phyloP scores from a whole-genome alignment of 2,888 invertebrate genomes.

The Monopis laevigella region DNA sequence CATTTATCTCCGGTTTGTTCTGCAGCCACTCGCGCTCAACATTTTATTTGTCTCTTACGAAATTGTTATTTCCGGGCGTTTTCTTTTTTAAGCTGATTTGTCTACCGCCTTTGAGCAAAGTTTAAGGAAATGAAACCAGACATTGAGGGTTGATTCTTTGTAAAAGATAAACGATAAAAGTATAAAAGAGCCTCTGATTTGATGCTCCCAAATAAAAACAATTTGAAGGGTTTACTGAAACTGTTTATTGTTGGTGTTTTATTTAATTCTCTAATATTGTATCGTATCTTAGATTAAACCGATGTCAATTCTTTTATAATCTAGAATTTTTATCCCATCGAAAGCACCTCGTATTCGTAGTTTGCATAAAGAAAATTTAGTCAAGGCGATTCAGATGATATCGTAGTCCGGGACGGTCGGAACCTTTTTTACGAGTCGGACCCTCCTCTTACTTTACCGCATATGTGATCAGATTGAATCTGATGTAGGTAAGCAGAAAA shows the following conservation, averaged over 20 bases:
- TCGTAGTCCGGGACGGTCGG: conserved; percentile 16
- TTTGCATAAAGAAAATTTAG: conserved; percentile 17
- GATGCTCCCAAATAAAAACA: too few species aligned
- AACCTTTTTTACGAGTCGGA: conserved; percentile 21
- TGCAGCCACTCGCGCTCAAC: conserved; percentile 51
- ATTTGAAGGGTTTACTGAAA: too few species aligned
- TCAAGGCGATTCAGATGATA: conserved; percentile 18
- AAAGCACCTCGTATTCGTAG: too few species aligned
- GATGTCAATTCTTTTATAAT: too few species aligned
- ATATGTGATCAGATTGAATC: conserved; percentile 22
- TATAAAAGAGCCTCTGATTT: neutral
- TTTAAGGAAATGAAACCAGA: conserved; percentile 52
- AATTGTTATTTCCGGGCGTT: conserved; percentile 63
- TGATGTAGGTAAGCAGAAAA: conserved; percentile 20
- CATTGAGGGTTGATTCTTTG: conserved; percentile 44
- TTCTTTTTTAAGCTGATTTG: conserved; percentile 57
- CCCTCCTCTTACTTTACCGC: conserved; percentile 19
- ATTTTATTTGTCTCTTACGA: conserved; percentile 61
- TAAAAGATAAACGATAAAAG: conserved; percentile 28
- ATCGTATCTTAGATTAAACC: too few species aligned
- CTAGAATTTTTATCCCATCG: too few species aligned
- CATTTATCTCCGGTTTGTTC: conserved; percentile 55
- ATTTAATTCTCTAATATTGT: too few species aligned
- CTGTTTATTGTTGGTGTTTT: too few species aligned
- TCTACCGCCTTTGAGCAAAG: conserved; percentile 46